Percentiles rank a stretch among this genome's conserved stretches.
Evolutionary conservation across 2,888 invertebrate genomes (phyloP).

Genomic region (Laothoe populi): DNA sequence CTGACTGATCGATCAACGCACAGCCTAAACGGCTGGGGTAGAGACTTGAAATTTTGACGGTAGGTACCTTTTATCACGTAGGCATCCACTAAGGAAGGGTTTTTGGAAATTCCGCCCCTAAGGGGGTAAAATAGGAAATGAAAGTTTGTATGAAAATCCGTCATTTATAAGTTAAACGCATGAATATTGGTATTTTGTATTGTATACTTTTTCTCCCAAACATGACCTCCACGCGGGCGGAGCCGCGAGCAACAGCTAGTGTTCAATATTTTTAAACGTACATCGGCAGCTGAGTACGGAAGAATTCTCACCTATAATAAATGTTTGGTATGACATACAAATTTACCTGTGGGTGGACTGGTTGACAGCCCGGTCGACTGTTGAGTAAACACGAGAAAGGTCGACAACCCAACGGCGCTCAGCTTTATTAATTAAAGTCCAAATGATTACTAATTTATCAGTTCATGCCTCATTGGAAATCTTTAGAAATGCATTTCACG

Average conservation of each 20-base stretch:
- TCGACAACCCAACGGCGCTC: conserved; percentile 67
- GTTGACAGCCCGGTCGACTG: conserved; percentile 62
- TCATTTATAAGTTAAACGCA: no score
- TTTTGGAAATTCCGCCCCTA: no score
- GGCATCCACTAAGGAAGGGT: no score
- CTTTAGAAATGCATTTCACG: conserved; percentile 29
- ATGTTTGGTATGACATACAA: conserved; percentile 66
- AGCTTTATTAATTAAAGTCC: conserved; percentile 63
- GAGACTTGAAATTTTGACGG: no score
- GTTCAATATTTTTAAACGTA: neutral
- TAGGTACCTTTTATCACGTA: no score
- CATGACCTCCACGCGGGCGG: no score
- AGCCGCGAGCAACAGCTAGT: neutral
- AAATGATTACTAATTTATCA: conserved; percentile 65
- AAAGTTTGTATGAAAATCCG: no score
- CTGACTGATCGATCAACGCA: no score
- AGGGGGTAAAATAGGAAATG: no score
- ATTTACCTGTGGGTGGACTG: conserved; percentile 77
- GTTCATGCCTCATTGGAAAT: conserved; percentile 49
- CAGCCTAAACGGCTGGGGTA: no score
- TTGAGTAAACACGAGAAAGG: conserved; percentile 70
- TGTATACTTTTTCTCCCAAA: no score
- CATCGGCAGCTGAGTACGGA: conserved; percentile 45
- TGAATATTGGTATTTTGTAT: no score
- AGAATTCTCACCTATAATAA: conserved; percentile 55